Evolutionary conservation across 1,140 invertebrate genomes (phyloP), one percentile per base, ranked within the genome.

Genomic region (Daktulosphaira vitifoliae): DNA sequence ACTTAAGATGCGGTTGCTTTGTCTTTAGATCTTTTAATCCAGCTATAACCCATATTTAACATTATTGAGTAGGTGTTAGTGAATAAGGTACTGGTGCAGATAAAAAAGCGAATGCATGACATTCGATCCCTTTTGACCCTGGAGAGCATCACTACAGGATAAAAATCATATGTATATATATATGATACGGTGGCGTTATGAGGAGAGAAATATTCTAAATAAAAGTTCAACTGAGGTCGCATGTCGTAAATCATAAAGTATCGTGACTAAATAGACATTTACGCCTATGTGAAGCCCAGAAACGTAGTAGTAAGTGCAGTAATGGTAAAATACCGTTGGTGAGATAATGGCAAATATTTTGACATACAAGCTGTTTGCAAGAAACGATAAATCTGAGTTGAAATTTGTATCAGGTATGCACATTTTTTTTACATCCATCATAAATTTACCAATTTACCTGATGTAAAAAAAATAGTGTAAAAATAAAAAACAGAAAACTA

Each of bases 261-360:
- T 59, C 54, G 39, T 29, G 54, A 59, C 54, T 59, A 59, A 46
- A 59, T 59, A 59, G 54, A 59, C 54, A 16, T 59, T 59, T 59
- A 29, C 54, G 25, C 22, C 23, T 6, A 23, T 59, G 42, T 59
- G 54, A 59, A 46, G 38, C 38, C 22, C 38, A 22, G 42, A 56
- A 54, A 54, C 20, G 52, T 26, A 0, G 37, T 29, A 18, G 20
- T 5, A 2, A 38, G 20, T 18, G 37, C 23, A 3, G 52, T 20
- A 20, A 16, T 1, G 23, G 54, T 59, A 59, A 59, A 59, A 59
- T 59, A 59, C 44, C 37, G 54, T 39, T 13, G 54, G 42, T 39
- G 54, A 59, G 54, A 59, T 59, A 59, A 59, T 59, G 54, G 54
- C 22, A 59, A 59, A 59, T 59, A 39, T 59, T 59, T 59, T 59